phyloP scores from a whole-genome alignment of 2,888 invertebrate genomes.

The Drosophila ustulata region DNA sequence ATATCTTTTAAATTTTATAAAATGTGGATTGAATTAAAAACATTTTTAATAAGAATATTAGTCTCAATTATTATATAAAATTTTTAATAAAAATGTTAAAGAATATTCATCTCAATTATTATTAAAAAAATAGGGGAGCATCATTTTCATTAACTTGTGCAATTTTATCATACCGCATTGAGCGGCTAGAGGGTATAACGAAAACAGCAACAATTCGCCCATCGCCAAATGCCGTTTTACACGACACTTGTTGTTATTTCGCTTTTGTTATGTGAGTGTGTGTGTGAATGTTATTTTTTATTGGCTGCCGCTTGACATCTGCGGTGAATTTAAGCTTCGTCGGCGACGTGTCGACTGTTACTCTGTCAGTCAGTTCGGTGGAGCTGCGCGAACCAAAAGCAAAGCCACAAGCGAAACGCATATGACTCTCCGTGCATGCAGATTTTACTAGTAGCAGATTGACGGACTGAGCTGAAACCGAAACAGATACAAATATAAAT shows the following conservation, averaged over 20 bases:
- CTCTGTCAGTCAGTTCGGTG: slow-evolving; percentile 62
- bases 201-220: slow-evolving; percentile 9
- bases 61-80: too few species aligned
- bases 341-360: slow-evolving; percentile 56
- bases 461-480: slow-evolving; percentile 30
- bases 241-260: slow-evolving; percentile 48
- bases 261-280: slow-evolving; percentile 6
- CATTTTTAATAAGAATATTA: too few species aligned
- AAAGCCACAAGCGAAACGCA: slow-evolving; percentile 25
- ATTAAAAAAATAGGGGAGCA: too few species aligned
- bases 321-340: slow-evolving; percentile 62
- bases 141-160: too few species aligned
- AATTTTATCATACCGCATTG: background rate
- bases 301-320: slow-evolving; percentile 51
- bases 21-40: too few species aligned
- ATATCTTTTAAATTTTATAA: too few species aligned
- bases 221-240: slow-evolving; percentile 53
- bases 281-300: slow-evolving; percentile 27
- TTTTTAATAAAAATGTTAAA: too few species aligned
- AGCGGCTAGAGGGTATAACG: slow-evolving; percentile 14
- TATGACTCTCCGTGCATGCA: slow-evolving; percentile 39
- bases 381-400: slow-evolving; percentile 53
- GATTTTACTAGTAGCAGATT: slow-evolving; percentile 3
- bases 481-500: slow-evolving; percentile 32
- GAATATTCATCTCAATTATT: too few species aligned